These are phyloP conservation scores for Pipra filicauda DNA, from an alignment of 2,113 vertebrate genomes.

Conservation along the genomic window DNA sequence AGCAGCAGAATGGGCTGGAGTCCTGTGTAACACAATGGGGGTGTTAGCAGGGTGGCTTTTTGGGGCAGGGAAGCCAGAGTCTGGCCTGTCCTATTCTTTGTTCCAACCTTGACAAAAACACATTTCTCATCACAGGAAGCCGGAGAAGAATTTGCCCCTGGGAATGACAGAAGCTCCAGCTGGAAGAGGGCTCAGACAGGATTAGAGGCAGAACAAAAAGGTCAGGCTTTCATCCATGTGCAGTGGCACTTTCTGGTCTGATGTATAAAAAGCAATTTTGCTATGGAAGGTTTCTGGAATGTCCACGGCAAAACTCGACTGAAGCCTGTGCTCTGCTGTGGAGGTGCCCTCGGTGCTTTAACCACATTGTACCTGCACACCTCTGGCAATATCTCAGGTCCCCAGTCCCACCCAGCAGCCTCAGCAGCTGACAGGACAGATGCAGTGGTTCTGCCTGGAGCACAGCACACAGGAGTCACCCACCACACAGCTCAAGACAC, in stretches of 20 bases:
- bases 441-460: neutral
- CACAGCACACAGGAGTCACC: neutral
- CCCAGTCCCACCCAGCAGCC: neutral
- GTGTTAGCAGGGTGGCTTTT: neutral
- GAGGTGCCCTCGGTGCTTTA: neutral
- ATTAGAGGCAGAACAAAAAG: conserved; percentile 38
- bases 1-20: neutral
- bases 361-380: neutral
- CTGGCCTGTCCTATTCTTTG: neutral
- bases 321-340: neutral
- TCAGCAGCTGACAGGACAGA: neutral
- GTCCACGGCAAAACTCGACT: neutral
- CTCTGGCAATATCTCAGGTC: neutral
- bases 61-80: neutral
- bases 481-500: neutral
- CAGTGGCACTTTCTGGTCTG: conserved; percentile 36
- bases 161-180: conserved; percentile 48
- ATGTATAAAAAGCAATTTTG: conserved; percentile 36
- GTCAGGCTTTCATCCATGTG: neutral
- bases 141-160: conserved; percentile 53
- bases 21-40: neutral
- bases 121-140: conserved; percentile 46
- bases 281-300: conserved; percentile 47
- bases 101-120: conserved; percentile 40
- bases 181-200: conserved; percentile 56